These are phyloP conservation scores for Anoplophora glabripennis DNA, from an alignment of 1,140 invertebrate species.

Conservation along the genomic window DNA sequence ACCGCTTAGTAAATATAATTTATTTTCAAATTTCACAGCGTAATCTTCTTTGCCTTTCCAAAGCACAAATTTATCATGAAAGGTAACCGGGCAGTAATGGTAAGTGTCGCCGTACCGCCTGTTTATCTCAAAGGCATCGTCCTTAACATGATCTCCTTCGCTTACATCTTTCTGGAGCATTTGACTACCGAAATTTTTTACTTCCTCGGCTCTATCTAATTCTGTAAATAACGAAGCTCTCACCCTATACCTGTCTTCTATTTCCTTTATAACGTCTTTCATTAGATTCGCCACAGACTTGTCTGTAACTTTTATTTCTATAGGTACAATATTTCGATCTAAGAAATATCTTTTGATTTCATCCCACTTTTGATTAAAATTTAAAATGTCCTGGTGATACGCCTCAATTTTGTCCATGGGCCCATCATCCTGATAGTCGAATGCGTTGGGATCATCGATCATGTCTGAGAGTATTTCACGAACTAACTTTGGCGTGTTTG, in stretches of 20 bases:
- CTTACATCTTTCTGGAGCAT: constrained; percentile 31
- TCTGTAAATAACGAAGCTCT: constrained; percentile 32
- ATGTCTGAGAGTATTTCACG: constrained; percentile 25
- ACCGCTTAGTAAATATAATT: constrained; percentile 52
- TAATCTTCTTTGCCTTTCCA: constrained; percentile 58
- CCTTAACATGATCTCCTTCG: constrained; percentile 39
- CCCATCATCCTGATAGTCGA: constrained; percentile 9
- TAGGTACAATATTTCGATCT: constrained; percentile 31
- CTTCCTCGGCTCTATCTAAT: constrained; percentile 34
- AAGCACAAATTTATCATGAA: constrained; percentile 51
- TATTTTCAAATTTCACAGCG: constrained; percentile 51
- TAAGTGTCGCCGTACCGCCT: constrained; percentile 54
- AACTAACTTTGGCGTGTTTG: constrained; percentile 18
- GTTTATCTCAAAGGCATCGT: constrained; percentile 44
- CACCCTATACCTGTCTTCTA: constrained; percentile 36
- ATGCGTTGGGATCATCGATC: constrained; percentile 19
- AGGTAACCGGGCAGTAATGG: constrained; percentile 56
- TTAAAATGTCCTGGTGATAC: constrained; percentile 43
- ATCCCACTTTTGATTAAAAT: constrained; percentile 49
- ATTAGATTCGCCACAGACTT: constrained; percentile 38
- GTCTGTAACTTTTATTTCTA: constrained; percentile 34
- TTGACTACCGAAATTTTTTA: constrained; percentile 29
- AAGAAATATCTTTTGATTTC: constrained; percentile 49
- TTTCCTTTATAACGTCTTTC: constrained; percentile 33
- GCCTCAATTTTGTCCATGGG: constrained; percentile 17